Percentiles rank a stretch among this genome's conserved stretches.
phyloP scores from a whole-genome alignment of 2,797 vertebrate genomes.

The Florisuga fusca region DNA sequence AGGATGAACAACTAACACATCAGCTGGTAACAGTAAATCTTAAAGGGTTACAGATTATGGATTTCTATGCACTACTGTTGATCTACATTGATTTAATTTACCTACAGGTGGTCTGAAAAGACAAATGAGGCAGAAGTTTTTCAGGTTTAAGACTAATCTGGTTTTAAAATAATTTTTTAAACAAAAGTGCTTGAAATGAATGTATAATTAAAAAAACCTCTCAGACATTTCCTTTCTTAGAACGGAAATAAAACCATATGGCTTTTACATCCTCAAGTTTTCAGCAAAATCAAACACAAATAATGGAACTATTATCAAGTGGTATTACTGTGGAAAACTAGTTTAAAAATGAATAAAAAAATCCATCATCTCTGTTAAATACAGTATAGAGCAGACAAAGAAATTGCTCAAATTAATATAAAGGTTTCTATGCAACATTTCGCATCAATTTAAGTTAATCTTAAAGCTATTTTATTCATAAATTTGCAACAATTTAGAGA shows the following conservation, averaged over 20 bases:
- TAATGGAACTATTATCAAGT: not conserved
- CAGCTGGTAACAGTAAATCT: not conserved
- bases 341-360: not conserved
- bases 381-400: not conserved
- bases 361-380: not conserved
- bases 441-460: not conserved
- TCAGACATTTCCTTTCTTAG: not conserved
- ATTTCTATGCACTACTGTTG: not conserved
- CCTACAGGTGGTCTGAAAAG: not conserved
- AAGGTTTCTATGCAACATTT: not conserved
- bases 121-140: not conserved
- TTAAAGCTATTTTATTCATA: not conserved
- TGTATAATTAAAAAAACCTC: not conserved
- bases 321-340: not conserved
- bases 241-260: not conserved
- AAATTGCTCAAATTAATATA: not conserved
- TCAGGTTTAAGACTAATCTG: not conserved
- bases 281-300: not conserved
- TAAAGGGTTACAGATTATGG: not conserved
- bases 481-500: not conserved
- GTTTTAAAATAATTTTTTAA: not conserved
- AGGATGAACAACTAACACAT: not conserved
- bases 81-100: not conserved
- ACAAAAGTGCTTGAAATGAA: not conserved
- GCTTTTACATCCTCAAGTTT: not conserved